phyloP scores from a whole-genome alignment of 2,888 invertebrate genomes.

The Proisotoma minuta region DNA sequence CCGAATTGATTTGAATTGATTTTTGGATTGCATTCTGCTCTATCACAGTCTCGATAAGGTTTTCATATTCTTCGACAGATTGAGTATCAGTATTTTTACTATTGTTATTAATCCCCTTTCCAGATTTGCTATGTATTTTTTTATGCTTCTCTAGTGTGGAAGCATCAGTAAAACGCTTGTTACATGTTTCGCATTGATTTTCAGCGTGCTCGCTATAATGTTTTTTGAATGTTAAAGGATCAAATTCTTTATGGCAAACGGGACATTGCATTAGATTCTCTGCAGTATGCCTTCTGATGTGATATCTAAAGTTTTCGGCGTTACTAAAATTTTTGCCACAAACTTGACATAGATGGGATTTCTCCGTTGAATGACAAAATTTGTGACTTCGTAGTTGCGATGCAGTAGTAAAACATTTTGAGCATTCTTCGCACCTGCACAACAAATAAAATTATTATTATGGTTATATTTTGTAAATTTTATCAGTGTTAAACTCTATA shows the following conservation, averaged over 20 bases:
- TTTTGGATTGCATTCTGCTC: not conserved
- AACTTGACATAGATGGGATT: conserved; percentile 29
- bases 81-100: too few relatives aligned
- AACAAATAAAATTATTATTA: too few relatives aligned
- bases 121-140: too few relatives aligned
- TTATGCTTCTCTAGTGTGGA: conserved; percentile 69
- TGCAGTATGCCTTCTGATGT: conserved; percentile 62
- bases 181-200: conserved; percentile 47
- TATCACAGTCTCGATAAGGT: too few relatives aligned
- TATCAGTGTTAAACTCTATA: too few relatives aligned
- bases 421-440: conserved; percentile 59
- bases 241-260: conserved; percentile 60
- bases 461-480: too few relatives aligned
- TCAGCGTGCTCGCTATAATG: conserved; percentile 63
- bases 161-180: conserved; percentile 54
- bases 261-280: conserved; percentile 63
- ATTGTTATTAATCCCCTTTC: too few relatives aligned
- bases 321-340: conserved; percentile 41
- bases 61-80: too few relatives aligned
- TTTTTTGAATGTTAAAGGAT: conserved; percentile 62
- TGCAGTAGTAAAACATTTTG: conserved; percentile 36
- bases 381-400: conserved; percentile 41
- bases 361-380: conserved; percentile 23
- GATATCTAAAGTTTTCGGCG: conserved; percentile 59
- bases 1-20: not conserved